phyloP scores from a whole-genome alignment of 2,888 invertebrate species.

The Tupiocoris notatus region DNA sequence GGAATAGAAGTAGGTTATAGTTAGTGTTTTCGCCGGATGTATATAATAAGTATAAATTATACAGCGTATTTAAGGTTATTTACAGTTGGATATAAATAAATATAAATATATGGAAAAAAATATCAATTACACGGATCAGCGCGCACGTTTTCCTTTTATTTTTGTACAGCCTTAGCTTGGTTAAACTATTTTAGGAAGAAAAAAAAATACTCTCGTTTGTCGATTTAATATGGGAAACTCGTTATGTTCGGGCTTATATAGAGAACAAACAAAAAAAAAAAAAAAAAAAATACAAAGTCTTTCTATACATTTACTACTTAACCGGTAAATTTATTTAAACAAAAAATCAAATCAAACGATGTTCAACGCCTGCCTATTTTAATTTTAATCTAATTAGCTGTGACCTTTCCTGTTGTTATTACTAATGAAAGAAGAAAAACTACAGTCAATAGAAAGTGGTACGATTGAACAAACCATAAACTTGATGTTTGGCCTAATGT shows the following conservation, averaged over 20 bases:
- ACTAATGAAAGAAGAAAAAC: conserved; percentile 5
- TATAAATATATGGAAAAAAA: conserved; percentile 24
- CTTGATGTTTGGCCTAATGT: conserved; percentile 39
- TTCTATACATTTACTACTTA: conserved; percentile 30
- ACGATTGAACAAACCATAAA: conserved; percentile 18
- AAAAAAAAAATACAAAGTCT: too few relatives aligned
- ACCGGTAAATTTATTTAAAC: conserved; percentile 7
- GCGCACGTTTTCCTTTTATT: conserved; percentile 41
- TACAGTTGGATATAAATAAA: conserved; percentile 24
- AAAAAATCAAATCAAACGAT: conserved; percentile 3
- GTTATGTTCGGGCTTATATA: conserved; percentile 35
- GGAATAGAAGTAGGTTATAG: conserved; percentile 46
- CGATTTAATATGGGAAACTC: not conserved
- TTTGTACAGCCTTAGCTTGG: conserved; percentile 40
- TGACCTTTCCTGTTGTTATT: conserved; percentile 16
- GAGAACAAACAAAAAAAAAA: conserved; percentile 16
- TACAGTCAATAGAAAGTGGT: not conserved
- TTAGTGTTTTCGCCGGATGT: conserved; percentile 44
- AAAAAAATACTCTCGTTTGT: conserved; percentile 24
- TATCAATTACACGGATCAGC: conserved; percentile 41
- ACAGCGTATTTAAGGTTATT: conserved; percentile 38
- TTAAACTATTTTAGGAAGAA: conserved; percentile 25
- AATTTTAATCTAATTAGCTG: conserved; percentile 22
- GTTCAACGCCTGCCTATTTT: conserved; percentile 28
- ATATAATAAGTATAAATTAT: conserved; percentile 41